Base-by-base conservation (phyloP, 2,888 invertebrate genomes). In the Crossocerus cetratus region DNA sequence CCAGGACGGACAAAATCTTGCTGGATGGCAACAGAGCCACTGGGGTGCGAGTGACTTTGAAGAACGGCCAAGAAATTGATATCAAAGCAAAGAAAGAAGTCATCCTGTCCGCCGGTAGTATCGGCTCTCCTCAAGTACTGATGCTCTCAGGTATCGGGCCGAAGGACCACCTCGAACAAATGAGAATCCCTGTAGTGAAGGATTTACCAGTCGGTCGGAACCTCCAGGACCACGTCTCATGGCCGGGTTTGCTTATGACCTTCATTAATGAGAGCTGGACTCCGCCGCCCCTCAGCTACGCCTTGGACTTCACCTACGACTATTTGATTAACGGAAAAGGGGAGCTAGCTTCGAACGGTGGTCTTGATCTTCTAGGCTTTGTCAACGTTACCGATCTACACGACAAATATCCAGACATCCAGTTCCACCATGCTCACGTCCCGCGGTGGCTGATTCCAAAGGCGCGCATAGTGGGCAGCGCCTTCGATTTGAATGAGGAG, bases 91-190 rank as follows among this genome's bases (percentile, higher is more conserved):
- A 90, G 13, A 93, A 92, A 71, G 94, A 94, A 82, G 92, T 95
- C 0, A 93, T 95, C 68, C 82, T 95, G 3, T 93, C 93, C 11
- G 94, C 93, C 0, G 95, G 95, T 3, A 91, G 93, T 2, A 91
- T 95, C 61, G 94, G 93, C 79, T 92, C 93, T 1, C 94, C 95
- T 0, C 94, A 95, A 84, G 82, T 95, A 3, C 89, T 95, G 54
- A 92, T 95, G 93, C 87, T 95, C 14, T 94, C 94, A 0, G 95
- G 95, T 0, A 91, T 94, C 11, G 93, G 93, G 0, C 93, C 93
- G 0, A 87, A 86, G 60, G 86, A 92, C 0, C 91, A 92, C 67
- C 90, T 94, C 76, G 81, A 89, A 3, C 84, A 91, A 44, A 80
- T 91, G 71, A 88, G 90, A 0, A 92, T 93, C 64, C 84, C 91